Evolutionary conservation across 1,140 invertebrate species (phyloP), one percentile per base, ranked within the genome.

Genomic region (Pteromalus puparum): DNA sequence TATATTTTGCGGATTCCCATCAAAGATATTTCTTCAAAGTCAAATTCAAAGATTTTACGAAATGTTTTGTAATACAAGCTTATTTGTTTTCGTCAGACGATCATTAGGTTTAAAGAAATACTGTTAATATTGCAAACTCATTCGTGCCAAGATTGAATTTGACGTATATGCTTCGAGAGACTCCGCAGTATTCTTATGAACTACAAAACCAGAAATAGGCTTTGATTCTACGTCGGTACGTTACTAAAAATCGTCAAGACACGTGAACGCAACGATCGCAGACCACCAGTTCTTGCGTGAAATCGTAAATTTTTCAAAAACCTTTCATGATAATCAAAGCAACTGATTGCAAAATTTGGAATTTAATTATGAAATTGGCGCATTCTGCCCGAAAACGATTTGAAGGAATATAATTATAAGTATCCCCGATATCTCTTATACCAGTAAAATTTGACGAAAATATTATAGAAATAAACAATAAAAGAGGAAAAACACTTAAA

Each of bases 401-500:
- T 34, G 30, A 73, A 30, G 12, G 12, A 28, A 70, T 30, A 70
- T 9, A n/a, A 26, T 24, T 70, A 73, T 34, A 73, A 73, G 30
- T 73, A 73, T 26, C n/a, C n/a, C 67, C 67, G 67, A 68, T 26
- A 68, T 24, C 18, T 26, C n/a, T 68, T 28, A 74, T 74, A 15
- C 18, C 28, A 74, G 53, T 61, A 61, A 61, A 61, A 61, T 61
- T 70, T 70, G 67, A 28, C 10, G 6, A 70, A 70, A 70, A 79
- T 42, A 38, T 79, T n/a, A 42, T 46, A 67, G 30, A 67, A 65
- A 68, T 78, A 68, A 67, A 65, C 61, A 34, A 34, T 68, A 67
- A 38, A 79, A 79, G 68, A 78, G 38, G 13, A 74, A 76, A 77
- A 77, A 77, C 48, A 24, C 21, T 68, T 79, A 79, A 68, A 79